Evolutionary conservation across 1,140 invertebrate genomes (phyloP).

Genomic region (Carposina sasakii): DNA sequence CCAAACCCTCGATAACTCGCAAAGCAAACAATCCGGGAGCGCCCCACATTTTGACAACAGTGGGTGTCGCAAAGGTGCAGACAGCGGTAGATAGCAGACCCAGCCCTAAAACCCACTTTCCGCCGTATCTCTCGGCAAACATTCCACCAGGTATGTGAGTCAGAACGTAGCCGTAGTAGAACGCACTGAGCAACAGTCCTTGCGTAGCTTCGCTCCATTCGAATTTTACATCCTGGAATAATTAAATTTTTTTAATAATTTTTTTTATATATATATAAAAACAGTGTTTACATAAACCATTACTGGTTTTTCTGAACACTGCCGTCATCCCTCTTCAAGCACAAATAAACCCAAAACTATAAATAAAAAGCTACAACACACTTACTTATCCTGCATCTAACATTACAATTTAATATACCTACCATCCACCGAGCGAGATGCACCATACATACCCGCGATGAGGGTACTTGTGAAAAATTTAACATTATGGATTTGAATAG

Average conservation of each 20-base stretch:
- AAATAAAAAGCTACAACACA: no score
- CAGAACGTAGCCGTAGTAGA: slow-evolving; percentile 77
- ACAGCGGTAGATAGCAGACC: slow-evolving; percentile 77
- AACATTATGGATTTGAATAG: no score
- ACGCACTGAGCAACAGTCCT: slow-evolving; percentile 73
- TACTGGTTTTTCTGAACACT: no score
- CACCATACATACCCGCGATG: no score
- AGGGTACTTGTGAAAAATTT: no score
- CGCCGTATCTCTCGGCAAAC: slow-evolving; percentile 74
- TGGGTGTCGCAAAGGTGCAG: slow-evolving; percentile 73
- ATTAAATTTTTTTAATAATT: not conserved
- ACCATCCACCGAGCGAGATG: no score
- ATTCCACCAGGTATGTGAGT: slow-evolving; percentile 77
- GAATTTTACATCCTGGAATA: slow-evolving; percentile 51
- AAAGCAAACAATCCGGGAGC: slow-evolving; percentile 76
- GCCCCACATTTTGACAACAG: slow-evolving; percentile 65
- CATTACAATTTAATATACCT: no score
- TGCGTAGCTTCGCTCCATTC: slow-evolving; percentile 76
- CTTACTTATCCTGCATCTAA: no score
- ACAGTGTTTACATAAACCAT: no score
- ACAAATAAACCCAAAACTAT: no score
- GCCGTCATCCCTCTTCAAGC: no score
- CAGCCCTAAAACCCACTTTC: slow-evolving; percentile 76
- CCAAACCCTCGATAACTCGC: slow-evolving; percentile 79
- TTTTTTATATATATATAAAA: not conserved